Evolutionary conservation across 2,888 invertebrate genomes (phyloP), one percentile per base, ranked within the genome.

Genomic region (Noctua fimbriata): DNA sequence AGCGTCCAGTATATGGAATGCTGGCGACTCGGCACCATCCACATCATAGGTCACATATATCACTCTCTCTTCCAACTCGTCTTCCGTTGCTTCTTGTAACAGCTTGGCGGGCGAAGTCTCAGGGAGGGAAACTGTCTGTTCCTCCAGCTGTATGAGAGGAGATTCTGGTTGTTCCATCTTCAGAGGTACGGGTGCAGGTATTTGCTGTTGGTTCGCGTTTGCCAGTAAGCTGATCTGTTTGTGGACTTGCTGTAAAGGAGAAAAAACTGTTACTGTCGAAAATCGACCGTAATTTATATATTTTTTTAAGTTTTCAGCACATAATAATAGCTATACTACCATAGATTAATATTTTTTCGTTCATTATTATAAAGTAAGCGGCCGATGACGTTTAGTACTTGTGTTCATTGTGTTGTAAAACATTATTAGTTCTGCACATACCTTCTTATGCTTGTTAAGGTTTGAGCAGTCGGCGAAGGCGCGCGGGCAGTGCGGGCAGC

Each of bases 391-490:
- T 28, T 41, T 16, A 41, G 14, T 66, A n/a, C 7, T 41, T 24
- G 24, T n/a, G 36, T 36, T 36, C 4, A 36, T 36, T 41, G 41
- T 41, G 16, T 66, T 41, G n/a, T 16, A 44, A 44, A 66, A 14
- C 2, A 4, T n/a, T 41, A 41, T 36, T 36, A 3, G 41, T 67
- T 9, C 10, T 44, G 24, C 67, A 67, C 41, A 5, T 90, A 97
- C 97, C 94, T 97, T 97, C 91, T 97, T 97, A 90, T 98, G 98
- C 91, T 98, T 98, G 28, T 97, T 97, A 79, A 98, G 97, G 95
- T 98, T 98, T 55, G 98, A 98, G 88, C 97, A 97, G 94, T 98
- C 98, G 0, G 98, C 98, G 94, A 98, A 98, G 65, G 97, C 97
- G 88, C 98, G 97, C 49, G 97, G 97, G 90, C 98, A 98, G 85